Percentiles rank a stretch among this genome's conserved stretches.
These are phyloP conservation scores for Drosophila anomelani DNA, from an alignment of 2,888 invertebrate genomes.

Conservation along the genomic window DNA sequence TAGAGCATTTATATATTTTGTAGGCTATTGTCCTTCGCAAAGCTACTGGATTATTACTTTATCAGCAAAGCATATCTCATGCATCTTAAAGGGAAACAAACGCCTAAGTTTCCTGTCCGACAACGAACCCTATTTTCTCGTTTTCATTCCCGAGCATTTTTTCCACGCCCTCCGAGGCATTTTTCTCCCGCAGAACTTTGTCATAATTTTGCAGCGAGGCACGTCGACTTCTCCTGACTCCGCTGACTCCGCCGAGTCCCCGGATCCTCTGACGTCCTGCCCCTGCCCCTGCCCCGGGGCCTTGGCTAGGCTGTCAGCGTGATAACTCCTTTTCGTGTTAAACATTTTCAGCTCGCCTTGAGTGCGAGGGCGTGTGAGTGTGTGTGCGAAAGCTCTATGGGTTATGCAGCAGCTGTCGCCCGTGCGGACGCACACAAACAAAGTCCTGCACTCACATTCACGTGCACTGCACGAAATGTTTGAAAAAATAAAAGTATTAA, in stretches of 20 bases:
- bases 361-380: constrained; percentile 38
- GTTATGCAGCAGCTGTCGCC: constrained; percentile 73
- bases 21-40: background rate
- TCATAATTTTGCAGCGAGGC: constrained; percentile 68
- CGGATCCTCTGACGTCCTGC: constrained; percentile 16
- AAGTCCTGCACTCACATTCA: constrained; percentile 32
- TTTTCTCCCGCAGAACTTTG: constrained; percentile 64
- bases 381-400: constrained; percentile 20
- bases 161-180: constrained; percentile 45
- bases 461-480: constrained; percentile 16
- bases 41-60: constrained; percentile 16
- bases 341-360: constrained; percentile 76
- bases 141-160: constrained; percentile 35
- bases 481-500: background rate
- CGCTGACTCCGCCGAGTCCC: constrained; percentile 9
- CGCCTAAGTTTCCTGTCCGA: constrained; percentile 1
- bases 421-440: constrained; percentile 44
- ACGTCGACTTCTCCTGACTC: constrained; percentile 39
- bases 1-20: background rate
- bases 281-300: constrained; percentile 21
- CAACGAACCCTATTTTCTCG: constrained; percentile 12
- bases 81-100: constrained; percentile 23
- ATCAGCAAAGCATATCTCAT: constrained; percentile 1
- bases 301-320: constrained; percentile 66
- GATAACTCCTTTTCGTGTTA: constrained; percentile 80